Evolutionary conservation across 2,888 invertebrate genomes (phyloP).

Genomic region (Ethmia dodecea): DNA sequence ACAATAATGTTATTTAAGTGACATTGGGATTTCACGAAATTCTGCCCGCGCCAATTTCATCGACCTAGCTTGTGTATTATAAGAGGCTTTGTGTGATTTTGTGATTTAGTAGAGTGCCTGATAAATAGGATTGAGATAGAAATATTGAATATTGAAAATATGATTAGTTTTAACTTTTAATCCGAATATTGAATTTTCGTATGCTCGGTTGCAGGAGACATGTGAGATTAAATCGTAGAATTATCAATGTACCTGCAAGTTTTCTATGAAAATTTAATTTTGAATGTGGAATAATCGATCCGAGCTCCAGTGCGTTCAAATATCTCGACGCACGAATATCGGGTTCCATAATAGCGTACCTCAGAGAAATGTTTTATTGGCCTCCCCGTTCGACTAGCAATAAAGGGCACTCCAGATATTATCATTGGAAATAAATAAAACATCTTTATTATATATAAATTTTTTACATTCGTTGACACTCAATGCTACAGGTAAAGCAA

Average conservation of each 20-base stretch:
- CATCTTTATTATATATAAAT: slow-evolving; percentile 38
- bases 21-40: no score
- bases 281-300: slow-evolving; percentile 35
- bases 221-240: neutral
- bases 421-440: slow-evolving; percentile 30
- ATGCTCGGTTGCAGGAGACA: no score
- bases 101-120: no score
- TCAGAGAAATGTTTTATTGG: slow-evolving; percentile 45
- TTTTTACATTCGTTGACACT: slow-evolving; percentile 32
- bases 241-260: slow-evolving; percentile 9
- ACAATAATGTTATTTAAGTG: no score
- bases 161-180: no score
- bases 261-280: slow-evolving; percentile 42
- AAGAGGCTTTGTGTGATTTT: no score
- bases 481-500: no score
- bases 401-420: slow-evolving; percentile 35
- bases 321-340: slow-evolving; percentile 37
- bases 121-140: no score
- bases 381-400: slow-evolving; percentile 34
- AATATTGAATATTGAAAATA: no score
- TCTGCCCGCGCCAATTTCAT: no score
- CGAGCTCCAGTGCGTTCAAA: slow-evolving; percentile 31
- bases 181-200: no score
- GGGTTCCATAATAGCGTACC: slow-evolving; percentile 41
- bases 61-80: no score